phyloP scores from a whole-genome alignment of 2,797 vertebrate genomes.

The Lacerta viridis region DNA sequence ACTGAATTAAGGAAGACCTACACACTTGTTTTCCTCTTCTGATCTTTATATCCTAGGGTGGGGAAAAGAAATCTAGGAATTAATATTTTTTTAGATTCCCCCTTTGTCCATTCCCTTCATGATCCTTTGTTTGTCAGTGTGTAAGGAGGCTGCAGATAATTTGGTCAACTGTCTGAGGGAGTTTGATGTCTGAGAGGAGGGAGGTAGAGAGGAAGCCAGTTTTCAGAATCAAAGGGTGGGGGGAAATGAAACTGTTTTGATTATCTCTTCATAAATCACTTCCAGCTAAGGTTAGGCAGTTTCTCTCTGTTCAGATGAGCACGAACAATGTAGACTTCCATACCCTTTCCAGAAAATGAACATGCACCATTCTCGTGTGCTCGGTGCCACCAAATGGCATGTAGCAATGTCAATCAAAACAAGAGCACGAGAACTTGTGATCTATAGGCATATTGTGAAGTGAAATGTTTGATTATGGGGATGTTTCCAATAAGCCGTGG shows the following conservation, averaged over 20 bases:
- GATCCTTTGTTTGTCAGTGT: constrained; percentile 33
- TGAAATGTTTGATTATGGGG: background rate
- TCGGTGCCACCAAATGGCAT: background rate
- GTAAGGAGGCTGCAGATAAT: constrained; percentile 46
- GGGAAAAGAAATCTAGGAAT: constrained; percentile 36
- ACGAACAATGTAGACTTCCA: background rate
- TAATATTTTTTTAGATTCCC: constrained; percentile 11
- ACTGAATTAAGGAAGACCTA: constrained; percentile 44
- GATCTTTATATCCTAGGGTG: constrained; percentile 25
- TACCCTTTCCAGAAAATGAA: background rate
- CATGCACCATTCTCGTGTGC: background rate
- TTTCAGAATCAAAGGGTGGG: background rate
- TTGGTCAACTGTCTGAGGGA: constrained; percentile 1
- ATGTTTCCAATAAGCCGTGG: background rate
- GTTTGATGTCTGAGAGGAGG: constrained; percentile 9
- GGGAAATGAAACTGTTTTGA: constrained; percentile 13
- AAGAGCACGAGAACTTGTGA: constrained; percentile 2
- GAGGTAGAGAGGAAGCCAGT: background rate
- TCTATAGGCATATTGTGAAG: background rate
- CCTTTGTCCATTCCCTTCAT: constrained; percentile 40
- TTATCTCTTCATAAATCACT: constrained; percentile 1
- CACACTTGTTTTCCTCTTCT: background rate
- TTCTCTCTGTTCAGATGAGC: background rate
- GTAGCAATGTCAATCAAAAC: background rate
- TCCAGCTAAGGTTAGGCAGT: constrained; percentile 23